phyloP scores from a whole-genome alignment of 2,888 invertebrate genomes.

The Drosophila lutescens region DNA sequence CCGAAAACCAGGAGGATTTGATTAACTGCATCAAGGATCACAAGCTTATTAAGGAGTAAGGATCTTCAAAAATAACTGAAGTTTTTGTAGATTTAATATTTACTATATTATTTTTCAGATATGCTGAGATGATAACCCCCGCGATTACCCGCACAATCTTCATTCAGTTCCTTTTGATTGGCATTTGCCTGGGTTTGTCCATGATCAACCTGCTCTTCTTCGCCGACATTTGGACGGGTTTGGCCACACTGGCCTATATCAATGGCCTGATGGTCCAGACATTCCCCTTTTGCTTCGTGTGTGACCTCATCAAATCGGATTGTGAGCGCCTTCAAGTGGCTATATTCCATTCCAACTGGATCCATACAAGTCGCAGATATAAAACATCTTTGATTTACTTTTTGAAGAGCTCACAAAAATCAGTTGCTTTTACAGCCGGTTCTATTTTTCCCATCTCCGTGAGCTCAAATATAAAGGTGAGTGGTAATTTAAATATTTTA shows the following conservation, averaged over 20 bases:
- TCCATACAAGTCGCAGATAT: slow-evolving; percentile 14
- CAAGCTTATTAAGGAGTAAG: slow-evolving; percentile 27
- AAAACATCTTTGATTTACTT: slow-evolving; percentile 13
- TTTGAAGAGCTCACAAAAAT: slow-evolving; percentile 21
- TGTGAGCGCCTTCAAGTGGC: slow-evolving; percentile 15
- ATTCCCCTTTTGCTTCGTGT: slow-evolving; percentile 43
- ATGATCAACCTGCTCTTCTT: slow-evolving; percentile 35
- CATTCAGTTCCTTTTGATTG: slow-evolving; percentile 37
- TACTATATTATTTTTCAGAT: neutral
- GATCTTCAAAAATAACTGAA: neutral
- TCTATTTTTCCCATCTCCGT: slow-evolving; percentile 32
- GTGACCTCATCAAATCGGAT: slow-evolving; percentile 31
- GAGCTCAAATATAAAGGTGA: slow-evolving; percentile 24
- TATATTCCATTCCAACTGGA: slow-evolving; percentile 44
- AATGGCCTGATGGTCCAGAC: slow-evolving; percentile 25
- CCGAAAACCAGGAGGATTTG: slow-evolving; percentile 13
- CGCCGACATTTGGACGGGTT: slow-evolving; percentile 11
- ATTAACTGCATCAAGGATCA: slow-evolving; percentile 37
- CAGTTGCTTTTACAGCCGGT: slow-evolving; percentile 33
- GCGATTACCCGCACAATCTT: slow-evolving; percentile 25
- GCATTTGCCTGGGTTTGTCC: slow-evolving; percentile 28
- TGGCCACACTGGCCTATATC: slow-evolving; percentile 11
- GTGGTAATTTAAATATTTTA: neutral
- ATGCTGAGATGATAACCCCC: slow-evolving; percentile 16
- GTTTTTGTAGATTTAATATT: too few relatives aligned